These are phyloP conservation scores for Enteromius fasciolatus DNA, from an alignment of 2,797 vertebrate species.

Conservation along the genomic window DNA sequence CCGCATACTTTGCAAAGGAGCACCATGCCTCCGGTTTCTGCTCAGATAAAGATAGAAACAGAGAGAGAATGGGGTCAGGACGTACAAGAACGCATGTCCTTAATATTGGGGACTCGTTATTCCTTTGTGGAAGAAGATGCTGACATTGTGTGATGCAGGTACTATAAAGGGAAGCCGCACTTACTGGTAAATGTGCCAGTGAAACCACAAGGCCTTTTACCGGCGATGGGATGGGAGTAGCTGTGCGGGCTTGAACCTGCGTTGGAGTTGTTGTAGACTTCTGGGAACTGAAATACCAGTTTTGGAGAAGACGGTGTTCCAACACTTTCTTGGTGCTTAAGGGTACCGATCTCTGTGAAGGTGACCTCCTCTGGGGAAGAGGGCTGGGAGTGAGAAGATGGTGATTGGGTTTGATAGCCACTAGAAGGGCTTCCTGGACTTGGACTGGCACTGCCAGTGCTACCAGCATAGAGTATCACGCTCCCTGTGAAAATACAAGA, in stretches of 20 bases:
- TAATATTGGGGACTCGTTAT: not conserved
- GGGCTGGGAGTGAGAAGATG: conserved; percentile 76
- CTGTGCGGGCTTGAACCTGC: conserved; percentile 67
- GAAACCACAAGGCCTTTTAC: conserved; percentile 76
- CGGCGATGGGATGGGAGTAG: conserved; percentile 72
- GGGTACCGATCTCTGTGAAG: conserved; percentile 79
- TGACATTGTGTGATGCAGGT: not conserved
- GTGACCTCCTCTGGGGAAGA: conserved; percentile 82
- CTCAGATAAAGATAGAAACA: conserved; percentile 52
- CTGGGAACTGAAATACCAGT: conserved; percentile 84
- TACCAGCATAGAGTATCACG: conserved; percentile 83
- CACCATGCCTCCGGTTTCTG: conserved; percentile 84
- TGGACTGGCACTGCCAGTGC: conserved; percentile 76
- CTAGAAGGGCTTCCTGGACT: conserved; percentile 80
- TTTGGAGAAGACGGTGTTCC: conserved; percentile 75
- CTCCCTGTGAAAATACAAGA: conserved; percentile 62
- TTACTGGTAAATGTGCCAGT: conserved; percentile 81
- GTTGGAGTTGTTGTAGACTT: conserved; percentile 70
- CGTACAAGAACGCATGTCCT: not conserved
- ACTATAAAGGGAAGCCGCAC: conserved; percentile 43
- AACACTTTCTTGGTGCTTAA: conserved; percentile 69
- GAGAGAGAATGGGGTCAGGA: conserved; percentile 14
- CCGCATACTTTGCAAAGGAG: conserved; percentile 84
- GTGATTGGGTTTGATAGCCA: conserved; percentile 82
- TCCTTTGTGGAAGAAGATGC: not conserved